Evolutionary conservation across 2,797 vertebrate genomes (phyloP).

Genomic region (Moxostoma hubbsi): DNA sequence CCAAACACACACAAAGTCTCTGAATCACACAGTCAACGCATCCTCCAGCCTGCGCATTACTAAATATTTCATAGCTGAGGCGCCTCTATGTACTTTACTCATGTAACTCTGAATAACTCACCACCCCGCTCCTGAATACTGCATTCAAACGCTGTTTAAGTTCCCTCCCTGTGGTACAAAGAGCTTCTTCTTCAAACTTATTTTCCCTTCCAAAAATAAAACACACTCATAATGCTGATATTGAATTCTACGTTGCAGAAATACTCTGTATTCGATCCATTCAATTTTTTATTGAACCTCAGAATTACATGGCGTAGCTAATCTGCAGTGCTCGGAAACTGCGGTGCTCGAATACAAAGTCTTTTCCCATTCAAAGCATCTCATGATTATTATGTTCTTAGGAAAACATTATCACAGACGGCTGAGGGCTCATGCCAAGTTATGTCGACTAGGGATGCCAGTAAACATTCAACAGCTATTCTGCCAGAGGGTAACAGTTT

Average conservation of each 20-base stretch:
- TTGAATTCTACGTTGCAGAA: conserved; percentile 35
- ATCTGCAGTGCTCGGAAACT: conserved; percentile 25
- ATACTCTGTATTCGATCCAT: conserved; percentile 32
- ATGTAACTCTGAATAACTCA: conserved; percentile 33
- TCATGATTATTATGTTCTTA: conserved; percentile 11
- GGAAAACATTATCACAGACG: conserved; percentile 16
- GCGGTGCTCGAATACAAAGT: neutral
- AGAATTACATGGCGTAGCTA: conserved; percentile 18
- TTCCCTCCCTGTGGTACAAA: conserved; percentile 1
- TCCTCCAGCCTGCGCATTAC: conserved; percentile 33
- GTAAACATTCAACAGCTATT: conserved; percentile 27
- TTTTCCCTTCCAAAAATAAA: conserved; percentile 42
- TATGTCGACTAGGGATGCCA: conserved; percentile 3
- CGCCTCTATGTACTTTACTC: conserved; percentile 30
- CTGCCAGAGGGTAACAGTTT: conserved; percentile 20
- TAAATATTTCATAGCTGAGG: conserved; percentile 47
- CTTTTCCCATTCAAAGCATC: conserved; percentile 12
- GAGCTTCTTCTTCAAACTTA: conserved; percentile 32
- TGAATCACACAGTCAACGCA: conserved; percentile 18
- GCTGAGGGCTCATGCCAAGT: neutral
- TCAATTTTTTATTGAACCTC: conserved; percentile 31
- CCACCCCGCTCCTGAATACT: conserved; percentile 32
- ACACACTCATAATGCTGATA: conserved; percentile 6
- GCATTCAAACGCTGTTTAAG: conserved; percentile 33
- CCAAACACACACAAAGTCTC: conserved; percentile 10